Conservation (phyloP, 2,113 vertebrate genomes). For the Lepus europaeus region DNA sequence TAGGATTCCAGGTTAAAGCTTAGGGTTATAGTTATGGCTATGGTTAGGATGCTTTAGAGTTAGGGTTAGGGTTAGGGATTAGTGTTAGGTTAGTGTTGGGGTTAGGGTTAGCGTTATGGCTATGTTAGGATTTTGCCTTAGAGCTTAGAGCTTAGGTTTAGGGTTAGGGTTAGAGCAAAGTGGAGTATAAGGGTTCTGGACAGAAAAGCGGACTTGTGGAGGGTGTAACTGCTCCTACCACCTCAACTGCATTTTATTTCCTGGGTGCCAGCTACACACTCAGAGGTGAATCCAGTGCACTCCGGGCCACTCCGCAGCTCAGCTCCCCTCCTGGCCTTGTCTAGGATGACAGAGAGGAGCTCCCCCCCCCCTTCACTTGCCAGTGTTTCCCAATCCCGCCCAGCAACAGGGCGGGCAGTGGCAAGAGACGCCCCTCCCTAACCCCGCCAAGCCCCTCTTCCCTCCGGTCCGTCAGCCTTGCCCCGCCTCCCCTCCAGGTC, state of each 20-base stretch:
- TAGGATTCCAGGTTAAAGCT: too few relatives aligned
- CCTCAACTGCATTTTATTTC: background rate
- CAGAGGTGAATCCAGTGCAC: background rate
- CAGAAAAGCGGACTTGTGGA: background rate
- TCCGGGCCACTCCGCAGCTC: background rate
- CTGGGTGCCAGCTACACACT: too few relatives aligned
- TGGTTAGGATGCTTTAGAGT: too few relatives aligned
- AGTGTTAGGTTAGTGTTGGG: too few relatives aligned
- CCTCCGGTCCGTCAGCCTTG: background rate
- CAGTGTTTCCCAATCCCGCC: background rate
- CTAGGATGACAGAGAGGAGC: rapidly evolving
- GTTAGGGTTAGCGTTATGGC: too few relatives aligned
- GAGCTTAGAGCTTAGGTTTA: too few relatives aligned
- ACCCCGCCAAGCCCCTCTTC: background rate
- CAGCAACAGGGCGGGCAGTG: background rate
- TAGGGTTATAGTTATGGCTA: too few relatives aligned
- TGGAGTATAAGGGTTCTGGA: background rate
- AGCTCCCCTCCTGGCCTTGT: background rate
- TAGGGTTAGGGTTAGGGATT: too few relatives aligned
- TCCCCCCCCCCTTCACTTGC: background rate
- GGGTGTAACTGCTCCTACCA: background rate
- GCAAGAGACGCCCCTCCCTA: rapidly evolving
- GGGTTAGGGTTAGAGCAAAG: background rate
- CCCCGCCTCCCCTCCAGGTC: background rate
- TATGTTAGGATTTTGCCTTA: too few relatives aligned